Evolutionary conservation across 1,140 invertebrate genomes (phyloP).

Genomic region (Sycophaga agraensis): DNA sequence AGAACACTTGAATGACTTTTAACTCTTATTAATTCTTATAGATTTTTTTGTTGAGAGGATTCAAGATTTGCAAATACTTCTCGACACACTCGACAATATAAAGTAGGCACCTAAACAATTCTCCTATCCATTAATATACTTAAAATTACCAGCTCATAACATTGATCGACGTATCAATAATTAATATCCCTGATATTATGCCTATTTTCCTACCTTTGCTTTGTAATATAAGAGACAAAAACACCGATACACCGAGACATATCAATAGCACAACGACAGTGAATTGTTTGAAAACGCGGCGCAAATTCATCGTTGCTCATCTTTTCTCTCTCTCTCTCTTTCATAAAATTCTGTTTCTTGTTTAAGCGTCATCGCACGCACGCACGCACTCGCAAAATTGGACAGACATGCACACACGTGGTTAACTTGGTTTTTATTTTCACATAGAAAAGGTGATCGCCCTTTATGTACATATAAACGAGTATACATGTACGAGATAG

Average conservation of each 20-base stretch:
- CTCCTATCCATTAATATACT: not conserved
- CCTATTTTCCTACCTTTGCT: constrained; percentile 14
- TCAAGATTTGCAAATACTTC: constrained; percentile 14
- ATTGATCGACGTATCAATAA: constrained; percentile 1
- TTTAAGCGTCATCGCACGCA: constrained; percentile 28
- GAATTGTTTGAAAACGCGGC: constrained; percentile 41
- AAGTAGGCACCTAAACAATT: constrained; percentile 10
- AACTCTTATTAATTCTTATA: not conserved
- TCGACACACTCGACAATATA: constrained; percentile 7
- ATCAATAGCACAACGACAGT: constrained; percentile 46
- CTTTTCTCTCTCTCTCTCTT: constrained; percentile 17
- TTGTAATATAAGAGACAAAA: constrained; percentile 34
- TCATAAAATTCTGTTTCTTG: not conserved
- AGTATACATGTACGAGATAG: constrained; percentile 33
- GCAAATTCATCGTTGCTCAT: constrained; percentile 6
- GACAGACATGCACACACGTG: constrained; percentile 20
- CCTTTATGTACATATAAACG: constrained; percentile 32
- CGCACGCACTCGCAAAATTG: constrained; percentile 29
- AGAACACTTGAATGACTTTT: constrained; percentile 10
- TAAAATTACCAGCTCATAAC: not conserved
- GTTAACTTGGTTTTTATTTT: constrained; percentile 28
- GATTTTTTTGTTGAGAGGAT: not conserved
- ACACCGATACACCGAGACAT: constrained; percentile 53
- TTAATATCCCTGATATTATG: not conserved
- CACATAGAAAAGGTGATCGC: constrained; percentile 28